These are phyloP conservation scores for Thera britannica DNA, from an alignment of 2,888 invertebrate species.

Conservation along the genomic window DNA sequence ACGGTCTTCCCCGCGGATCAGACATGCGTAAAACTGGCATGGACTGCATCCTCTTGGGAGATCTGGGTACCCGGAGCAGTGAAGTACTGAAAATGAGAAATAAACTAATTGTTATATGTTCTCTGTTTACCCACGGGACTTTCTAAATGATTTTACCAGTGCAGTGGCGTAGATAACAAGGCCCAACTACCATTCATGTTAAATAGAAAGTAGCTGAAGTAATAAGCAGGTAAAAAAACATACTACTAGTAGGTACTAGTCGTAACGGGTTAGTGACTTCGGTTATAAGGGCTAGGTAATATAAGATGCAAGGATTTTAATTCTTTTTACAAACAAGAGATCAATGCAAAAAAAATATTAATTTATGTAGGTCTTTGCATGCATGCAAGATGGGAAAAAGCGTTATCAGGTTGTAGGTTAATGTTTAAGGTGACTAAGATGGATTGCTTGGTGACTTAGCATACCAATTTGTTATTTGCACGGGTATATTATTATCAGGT, in stretches of 20 bases:
- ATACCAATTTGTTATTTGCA: background rate
- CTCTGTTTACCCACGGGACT: background rate
- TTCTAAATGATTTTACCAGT: too few species aligned
- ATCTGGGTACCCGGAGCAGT: slow-evolving; percentile 91
- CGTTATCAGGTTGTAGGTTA: background rate
- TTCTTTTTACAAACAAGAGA: too few species aligned
- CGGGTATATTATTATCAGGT: background rate
- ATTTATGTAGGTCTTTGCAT: background rate
- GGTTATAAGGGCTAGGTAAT: background rate
- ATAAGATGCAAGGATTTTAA: too few species aligned
- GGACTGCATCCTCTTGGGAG: slow-evolving; percentile 89
- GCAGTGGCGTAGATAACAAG: too few species aligned
- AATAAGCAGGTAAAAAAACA: too few species aligned
- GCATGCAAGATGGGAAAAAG: background rate
- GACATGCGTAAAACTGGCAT: slow-evolving; percentile 95
- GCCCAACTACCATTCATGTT: too few species aligned
- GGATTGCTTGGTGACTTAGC: background rate
- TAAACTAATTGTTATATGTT: background rate
- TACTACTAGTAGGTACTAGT: too few species aligned
- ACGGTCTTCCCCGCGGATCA: slow-evolving; percentile 88
- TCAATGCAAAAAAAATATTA: background rate
- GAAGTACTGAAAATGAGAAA: slow-evolving; percentile 87
- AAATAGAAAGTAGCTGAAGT: too few species aligned
- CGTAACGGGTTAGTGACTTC: background rate
- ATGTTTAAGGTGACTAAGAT: background rate